Percentiles rank a stretch among this genome's conserved stretches.
Conservation (phyloP, 1,140 invertebrate species). For the Diprion similis region DNA sequence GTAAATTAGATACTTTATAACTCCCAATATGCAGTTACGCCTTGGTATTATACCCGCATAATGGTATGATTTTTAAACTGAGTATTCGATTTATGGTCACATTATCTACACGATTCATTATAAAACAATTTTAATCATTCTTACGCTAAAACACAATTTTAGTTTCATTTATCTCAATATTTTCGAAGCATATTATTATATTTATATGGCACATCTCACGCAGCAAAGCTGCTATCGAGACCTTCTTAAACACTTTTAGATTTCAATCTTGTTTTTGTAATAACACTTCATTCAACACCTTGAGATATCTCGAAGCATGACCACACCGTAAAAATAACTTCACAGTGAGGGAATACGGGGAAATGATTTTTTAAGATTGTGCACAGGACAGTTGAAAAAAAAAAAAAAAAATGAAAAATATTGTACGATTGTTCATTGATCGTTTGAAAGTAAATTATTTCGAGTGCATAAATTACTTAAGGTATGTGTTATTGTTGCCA, state of each 20-base stretch:
- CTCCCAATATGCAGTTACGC: too few relatives aligned
- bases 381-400: too few relatives aligned
- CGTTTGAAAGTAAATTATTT: too few relatives aligned
- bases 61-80: background rate
- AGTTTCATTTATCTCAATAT: background rate
- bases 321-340: background rate
- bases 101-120: background rate
- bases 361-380: too few relatives aligned
- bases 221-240: background rate
- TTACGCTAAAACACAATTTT: background rate
- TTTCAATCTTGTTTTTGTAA: too few relatives aligned
- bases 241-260: background rate
- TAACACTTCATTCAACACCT: too few relatives aligned
- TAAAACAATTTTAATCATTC: background rate
- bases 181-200: background rate
- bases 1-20: background rate
- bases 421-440: too few relatives aligned
- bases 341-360: too few relatives aligned
- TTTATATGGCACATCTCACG: conserved; percentile 3
- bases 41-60: too few relatives aligned
- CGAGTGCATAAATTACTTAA: too few relatives aligned
- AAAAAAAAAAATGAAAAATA: too few relatives aligned
- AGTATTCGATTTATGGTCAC: conserved; percentile 3
- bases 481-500: too few relatives aligned
- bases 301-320: background rate